phyloP scores from a whole-genome alignment of 53 echinoderm and acorn worm species.

The Pentamera pediparva region DNA sequence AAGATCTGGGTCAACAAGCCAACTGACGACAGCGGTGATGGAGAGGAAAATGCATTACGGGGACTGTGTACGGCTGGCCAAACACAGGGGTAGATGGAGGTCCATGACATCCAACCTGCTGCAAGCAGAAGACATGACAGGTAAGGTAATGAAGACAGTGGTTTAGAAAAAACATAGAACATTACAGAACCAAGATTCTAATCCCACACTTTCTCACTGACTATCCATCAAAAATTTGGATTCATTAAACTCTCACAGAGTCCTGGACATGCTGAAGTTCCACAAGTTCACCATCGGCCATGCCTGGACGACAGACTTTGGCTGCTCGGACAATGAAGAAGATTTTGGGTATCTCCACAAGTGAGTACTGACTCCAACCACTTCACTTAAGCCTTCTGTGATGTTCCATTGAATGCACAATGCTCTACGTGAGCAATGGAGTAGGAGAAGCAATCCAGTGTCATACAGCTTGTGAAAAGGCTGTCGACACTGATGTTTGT shows the following conservation, averaged over 20 bases:
- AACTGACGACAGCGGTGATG: too few relatives aligned
- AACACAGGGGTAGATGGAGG: too few relatives aligned
- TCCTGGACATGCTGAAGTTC: conserved; percentile 95
- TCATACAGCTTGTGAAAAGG: too few relatives aligned
- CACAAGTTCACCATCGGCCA: conserved; percentile 98
- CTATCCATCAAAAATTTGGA: neutral
- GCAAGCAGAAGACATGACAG: neutral
- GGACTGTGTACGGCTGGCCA: too few relatives aligned
- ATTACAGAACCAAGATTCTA: too few relatives aligned
- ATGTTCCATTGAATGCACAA: too few relatives aligned
- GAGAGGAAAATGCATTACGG: too few relatives aligned
- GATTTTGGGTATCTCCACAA: conserved; percentile 90
- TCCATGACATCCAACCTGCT: neutral
- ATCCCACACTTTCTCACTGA: neutral
- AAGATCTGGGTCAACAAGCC: too few relatives aligned
- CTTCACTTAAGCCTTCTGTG: too few relatives aligned
- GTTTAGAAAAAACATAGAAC: neutral
- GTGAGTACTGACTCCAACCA: conserved; percentile 38
- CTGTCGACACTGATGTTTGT: too few relatives aligned
- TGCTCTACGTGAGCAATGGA: too few relatives aligned
- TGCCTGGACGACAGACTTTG: conserved; percentile 94
- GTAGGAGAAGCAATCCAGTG: too few relatives aligned
- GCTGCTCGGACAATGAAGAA: conserved; percentile 90
- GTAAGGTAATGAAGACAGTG: neutral
- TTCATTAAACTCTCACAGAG: conserved; percentile 36